Base-by-base conservation (phyloP, 1,140 invertebrate genomes). In the Drosophila funebris region DNA sequence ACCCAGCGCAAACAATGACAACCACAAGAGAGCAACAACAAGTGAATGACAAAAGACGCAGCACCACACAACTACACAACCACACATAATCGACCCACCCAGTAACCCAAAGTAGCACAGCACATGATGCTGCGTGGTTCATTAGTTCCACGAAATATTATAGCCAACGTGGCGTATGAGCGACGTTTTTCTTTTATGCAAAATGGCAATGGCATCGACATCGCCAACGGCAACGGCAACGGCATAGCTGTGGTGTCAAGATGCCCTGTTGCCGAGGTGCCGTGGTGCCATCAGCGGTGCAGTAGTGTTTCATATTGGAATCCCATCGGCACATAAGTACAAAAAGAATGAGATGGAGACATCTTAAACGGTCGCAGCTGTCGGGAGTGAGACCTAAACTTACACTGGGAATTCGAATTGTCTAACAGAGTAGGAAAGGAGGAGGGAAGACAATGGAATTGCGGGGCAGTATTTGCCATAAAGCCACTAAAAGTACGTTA, bases 71-170 rank as follows among this genome's bases (percentile, higher is more conserved):
- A 37, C n/a, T 18, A 20, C 4, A 16, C 20, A 14, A 3, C 52
- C n/a, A 22, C 16, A 36, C 31, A 33, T 2, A 33, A 9, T 20
- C 50, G 2, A 24, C 7, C 16, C 24, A 50, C 16, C 16, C 20
- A 36, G 52, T n/a, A 29, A 50, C 39, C 22, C 22, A 61, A 56
- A 66, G 36, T 54, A 37, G 41, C 53, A 57, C 44, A 58, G 43
- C 73, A 57, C 50, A 78, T 53, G 67, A 39, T 69, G 16, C 52
- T 18, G 64, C 37, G 61, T 58, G 73, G 60, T 78, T 78, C 76
- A 78, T 78, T 78, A 78, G 76, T 72, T 76, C 33, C 50, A 62
- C 44, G 62, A 76, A 78, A 73, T 78, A 78, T 76, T 78, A 76
- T 70, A 64, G 73, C 31, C 76, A 76, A 78, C 73, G 39, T 76